These are phyloP conservation scores for Cyaniris semiargus DNA, from an alignment of 2,888 invertebrate species.

Conservation along the genomic window DNA sequence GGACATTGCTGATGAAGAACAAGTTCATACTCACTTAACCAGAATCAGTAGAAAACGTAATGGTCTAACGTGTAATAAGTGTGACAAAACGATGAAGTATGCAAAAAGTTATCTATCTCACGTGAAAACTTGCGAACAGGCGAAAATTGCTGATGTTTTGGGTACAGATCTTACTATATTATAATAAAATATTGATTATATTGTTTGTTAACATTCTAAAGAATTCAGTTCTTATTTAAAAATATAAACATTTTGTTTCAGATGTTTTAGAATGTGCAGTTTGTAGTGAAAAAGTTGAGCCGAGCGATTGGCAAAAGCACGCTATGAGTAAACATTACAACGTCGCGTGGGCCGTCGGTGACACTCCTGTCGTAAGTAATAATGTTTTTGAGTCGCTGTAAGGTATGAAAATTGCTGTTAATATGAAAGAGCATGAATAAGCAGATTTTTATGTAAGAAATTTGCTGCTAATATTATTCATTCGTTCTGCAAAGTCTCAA, in stretches of 20 bases:
- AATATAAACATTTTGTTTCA: slow-evolving; percentile 33
- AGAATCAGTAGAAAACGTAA: slow-evolving; percentile 28
- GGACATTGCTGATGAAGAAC: background rate
- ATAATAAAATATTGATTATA: background rate
- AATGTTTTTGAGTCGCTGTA: background rate
- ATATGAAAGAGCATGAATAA: too few relatives aligned
- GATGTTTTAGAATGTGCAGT: slow-evolving; percentile 51
- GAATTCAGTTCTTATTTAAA: background rate
- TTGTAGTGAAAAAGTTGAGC: slow-evolving; percentile 49
- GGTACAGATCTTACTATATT: slow-evolving; percentile 25
- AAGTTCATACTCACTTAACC: slow-evolving; percentile 15
- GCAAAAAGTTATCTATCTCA: slow-evolving; percentile 43
- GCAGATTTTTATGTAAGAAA: too few relatives aligned
- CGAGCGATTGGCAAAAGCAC: slow-evolving; percentile 52
- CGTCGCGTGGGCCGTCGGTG: slow-evolving; percentile 59
- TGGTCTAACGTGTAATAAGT: slow-evolving; percentile 41
- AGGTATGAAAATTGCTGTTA: background rate
- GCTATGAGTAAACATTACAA: slow-evolving; percentile 61
- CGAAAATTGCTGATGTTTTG: background rate
- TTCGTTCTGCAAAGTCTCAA: too few relatives aligned
- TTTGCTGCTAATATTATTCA: too few relatives aligned
- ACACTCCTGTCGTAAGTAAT: slow-evolving; percentile 57
- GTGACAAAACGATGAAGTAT: slow-evolving; percentile 41
- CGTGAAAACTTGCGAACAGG: slow-evolving; percentile 36
- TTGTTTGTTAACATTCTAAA: background rate